phyloP scores from a whole-genome alignment of 2,113 vertebrate genomes.

The Rhodinocichla rosea region DNA sequence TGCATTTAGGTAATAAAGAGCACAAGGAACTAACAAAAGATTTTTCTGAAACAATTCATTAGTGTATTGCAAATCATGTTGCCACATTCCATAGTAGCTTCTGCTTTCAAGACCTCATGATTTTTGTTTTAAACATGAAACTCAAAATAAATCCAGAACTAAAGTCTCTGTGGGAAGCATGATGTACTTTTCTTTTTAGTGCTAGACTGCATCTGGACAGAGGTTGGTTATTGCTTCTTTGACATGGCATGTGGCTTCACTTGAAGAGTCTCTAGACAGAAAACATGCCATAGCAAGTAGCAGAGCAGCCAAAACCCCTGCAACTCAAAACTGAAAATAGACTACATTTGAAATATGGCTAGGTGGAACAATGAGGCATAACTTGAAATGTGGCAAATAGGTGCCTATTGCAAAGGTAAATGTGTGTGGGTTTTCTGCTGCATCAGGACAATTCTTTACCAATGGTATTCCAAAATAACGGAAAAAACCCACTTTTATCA shows the following conservation, averaged over 20 bases:
- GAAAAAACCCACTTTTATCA: not conserved
- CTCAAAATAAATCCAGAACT: not conserved
- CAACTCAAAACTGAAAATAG: not conserved
- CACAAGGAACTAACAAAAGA: not conserved
- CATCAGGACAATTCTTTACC: not conserved
- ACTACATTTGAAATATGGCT: not conserved
- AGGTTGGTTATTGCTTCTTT: not conserved
- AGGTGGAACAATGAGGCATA: not conserved
- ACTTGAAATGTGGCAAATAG: not conserved
- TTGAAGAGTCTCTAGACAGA: not conserved
- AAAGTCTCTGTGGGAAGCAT: not conserved
- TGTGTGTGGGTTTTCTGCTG: not conserved
- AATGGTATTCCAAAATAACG: not conserved
- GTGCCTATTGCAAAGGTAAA: not conserved
- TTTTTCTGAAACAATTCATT: not conserved
- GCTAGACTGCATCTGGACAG: not conserved
- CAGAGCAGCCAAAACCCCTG: not conserved
- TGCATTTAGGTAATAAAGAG: not conserved
- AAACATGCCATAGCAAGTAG: too few relatives aligned
- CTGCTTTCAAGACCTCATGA: not conserved
- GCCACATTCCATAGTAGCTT: not conserved
- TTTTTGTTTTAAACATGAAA: not conserved
- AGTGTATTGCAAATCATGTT: not conserved
- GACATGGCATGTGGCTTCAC: not conserved
- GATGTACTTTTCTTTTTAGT: not conserved